Base-by-base conservation (phyloP, 2,797 vertebrate species). In the Adrianichthys oophorus region DNA sequence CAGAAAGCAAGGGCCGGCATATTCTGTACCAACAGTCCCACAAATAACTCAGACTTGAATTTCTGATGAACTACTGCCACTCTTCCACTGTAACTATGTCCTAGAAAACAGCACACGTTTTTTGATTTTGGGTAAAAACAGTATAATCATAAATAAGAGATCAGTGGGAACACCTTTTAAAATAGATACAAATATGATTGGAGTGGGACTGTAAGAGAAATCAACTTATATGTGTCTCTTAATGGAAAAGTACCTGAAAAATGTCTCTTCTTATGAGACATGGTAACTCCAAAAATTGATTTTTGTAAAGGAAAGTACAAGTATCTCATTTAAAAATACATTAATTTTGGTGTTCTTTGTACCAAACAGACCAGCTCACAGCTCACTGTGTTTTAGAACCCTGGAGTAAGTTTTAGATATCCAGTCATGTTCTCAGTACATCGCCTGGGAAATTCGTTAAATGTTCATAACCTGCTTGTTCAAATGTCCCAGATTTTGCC, bases 361-460 rank as follows among this genome's bases (percentile, higher is more conserved):
- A 70, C 59, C 79, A 74, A 79, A 70, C 53, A 74, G 74, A 69
- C 66, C 72, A 37, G 32, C 32, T 37, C 74, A 54, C 10, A 65
- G 51, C 78, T 29, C 18, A 70, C 75, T 69, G 71, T 23, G 74
- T 68, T 70, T 86, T 73, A 65, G 77, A 84, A 82, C 84, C 82
- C 78, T 21, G 66, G 70, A 82, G 76, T 80, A 57, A 76, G 55
- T 76, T 79, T 79, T 59, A 61, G 72, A 84, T 71, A 83, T 63
- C 65, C 72, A 70, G 74, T 79, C 78, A 76, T 76, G 75, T 85
- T 85, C 70, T 40, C 77, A 74, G 86, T 80, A 75, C 78, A 89
- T 75, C 77, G 83, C 80, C 62, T 83, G 49, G 65, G 72, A 88
- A 88, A 91, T 86, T 68, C 89, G 84, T 90, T 90, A 88, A 91